A percentile compares a stretch with the other conserved stretches of the same genome.
phyloP scores from a whole-genome alignment of 2,888 invertebrate genomes.

The Dynastes maya region DNA sequence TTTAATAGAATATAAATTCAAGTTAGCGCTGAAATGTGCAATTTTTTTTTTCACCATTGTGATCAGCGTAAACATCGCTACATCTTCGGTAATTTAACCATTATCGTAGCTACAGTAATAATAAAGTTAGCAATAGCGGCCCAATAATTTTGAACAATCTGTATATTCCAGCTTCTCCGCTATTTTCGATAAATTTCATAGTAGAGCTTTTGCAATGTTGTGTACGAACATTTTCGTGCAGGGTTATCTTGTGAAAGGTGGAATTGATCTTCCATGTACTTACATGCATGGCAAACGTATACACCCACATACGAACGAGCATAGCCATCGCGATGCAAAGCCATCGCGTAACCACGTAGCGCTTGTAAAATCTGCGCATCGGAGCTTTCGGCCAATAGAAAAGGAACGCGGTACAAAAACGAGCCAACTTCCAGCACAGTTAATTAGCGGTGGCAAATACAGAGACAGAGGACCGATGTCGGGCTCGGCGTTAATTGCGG shows the following conservation, averaged over 20 bases:
- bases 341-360: slow-evolving; percentile 9
- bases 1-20: too few relatives aligned
- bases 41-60: too few relatives aligned
- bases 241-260: background rate
- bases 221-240: too few relatives aligned
- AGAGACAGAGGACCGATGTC: slow-evolving; percentile 58
- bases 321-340: background rate
- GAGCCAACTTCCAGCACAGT: slow-evolving; percentile 22
- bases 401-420: slow-evolving; percentile 34
- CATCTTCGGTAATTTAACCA: too few relatives aligned
- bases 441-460: slow-evolving; percentile 47
- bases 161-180: too few relatives aligned
- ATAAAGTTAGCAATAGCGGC: too few relatives aligned
- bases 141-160: too few relatives aligned
- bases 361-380: slow-evolving; percentile 22
- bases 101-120: too few relatives aligned
- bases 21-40: too few relatives aligned
- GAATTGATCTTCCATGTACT: background rate
- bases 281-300: background rate
- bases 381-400: slow-evolving; percentile 17
- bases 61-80: too few relatives aligned
- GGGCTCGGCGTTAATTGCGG: slow-evolving; percentile 60
- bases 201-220: too few relatives aligned
- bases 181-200: too few relatives aligned
- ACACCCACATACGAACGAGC: background rate